Conservation (phyloP, 2,113 vertebrate genomes). For the Pedetes capensis region DNA sequence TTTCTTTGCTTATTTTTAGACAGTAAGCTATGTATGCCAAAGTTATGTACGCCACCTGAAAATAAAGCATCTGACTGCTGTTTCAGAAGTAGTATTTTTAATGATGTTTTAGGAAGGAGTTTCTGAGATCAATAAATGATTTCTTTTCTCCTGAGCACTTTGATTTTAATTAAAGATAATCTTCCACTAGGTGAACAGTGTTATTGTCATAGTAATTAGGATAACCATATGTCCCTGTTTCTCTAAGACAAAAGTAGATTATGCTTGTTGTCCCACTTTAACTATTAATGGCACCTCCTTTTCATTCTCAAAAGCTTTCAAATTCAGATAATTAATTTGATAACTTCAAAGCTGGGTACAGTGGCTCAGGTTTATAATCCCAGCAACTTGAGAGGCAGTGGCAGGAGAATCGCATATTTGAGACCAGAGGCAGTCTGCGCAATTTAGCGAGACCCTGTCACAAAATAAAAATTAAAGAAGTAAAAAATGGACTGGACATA, state of each 20-base stretch:
- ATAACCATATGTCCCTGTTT: not conserved
- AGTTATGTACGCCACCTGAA: not conserved
- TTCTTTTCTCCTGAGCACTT: slow-evolving; percentile 15
- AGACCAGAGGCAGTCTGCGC: no score
- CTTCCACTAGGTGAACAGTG: not conserved
- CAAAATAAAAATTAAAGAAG: no score
- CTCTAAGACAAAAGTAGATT: not conserved
- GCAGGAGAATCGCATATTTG: no score
- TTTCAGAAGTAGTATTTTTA: slow-evolving; percentile 38
- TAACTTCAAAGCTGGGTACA: no score
- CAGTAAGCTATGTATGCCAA: not conserved
- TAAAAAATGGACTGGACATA: no score
- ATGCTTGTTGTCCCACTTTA: not conserved
- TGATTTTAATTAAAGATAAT: slow-evolving; percentile 36
- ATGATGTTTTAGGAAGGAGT: not conserved
- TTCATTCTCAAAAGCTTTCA: not conserved
- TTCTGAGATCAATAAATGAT: not conserved
- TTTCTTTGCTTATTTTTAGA: slow-evolving; percentile 22
- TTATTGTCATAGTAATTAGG: slow-evolving; percentile 9
- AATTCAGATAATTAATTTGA: slow-evolving; percentile 7
- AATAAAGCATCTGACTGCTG: slow-evolving; percentile 16
- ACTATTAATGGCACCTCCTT: not conserved
- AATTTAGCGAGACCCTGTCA: no score
- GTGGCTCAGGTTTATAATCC: no score
- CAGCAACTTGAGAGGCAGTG: no score